Conservation (phyloP, 2,888 invertebrate species). For the Stenchaetothrips biformis region DNA sequence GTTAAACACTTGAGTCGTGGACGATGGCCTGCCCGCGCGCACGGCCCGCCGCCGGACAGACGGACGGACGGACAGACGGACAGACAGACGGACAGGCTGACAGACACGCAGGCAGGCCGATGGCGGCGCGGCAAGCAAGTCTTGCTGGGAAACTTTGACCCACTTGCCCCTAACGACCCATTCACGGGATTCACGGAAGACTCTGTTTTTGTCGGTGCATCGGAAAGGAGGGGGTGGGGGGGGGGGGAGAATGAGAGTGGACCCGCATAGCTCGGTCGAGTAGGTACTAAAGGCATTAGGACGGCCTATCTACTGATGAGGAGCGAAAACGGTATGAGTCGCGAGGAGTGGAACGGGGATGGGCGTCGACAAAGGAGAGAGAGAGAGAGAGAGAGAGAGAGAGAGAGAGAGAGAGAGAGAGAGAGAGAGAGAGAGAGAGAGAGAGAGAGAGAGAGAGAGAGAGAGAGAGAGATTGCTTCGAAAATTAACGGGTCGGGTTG, state of each 20-base stretch:
- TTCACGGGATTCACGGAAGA: background rate
- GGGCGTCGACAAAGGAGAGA: background rate
- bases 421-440: background rate
- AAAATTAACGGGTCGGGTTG: too few species aligned
- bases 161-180: conserved; percentile 22
- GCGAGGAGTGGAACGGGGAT: background rate
- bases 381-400: background rate
- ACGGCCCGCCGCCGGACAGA: too few species aligned
- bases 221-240: background rate
- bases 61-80: too few species aligned
- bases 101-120: background rate
- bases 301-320: background rate
- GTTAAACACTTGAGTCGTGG: background rate
- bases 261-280: background rate
- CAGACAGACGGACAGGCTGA: too few species aligned
- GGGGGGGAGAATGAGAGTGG: background rate
- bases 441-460: too few species aligned
- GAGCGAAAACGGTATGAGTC: background rate
- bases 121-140: background rate
- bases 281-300: background rate
- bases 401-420: background rate
- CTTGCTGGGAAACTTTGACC: background rate
- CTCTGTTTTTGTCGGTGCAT: conserved; percentile 23
- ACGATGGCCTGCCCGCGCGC: too few species aligned
- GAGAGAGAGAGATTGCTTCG: too few species aligned